These are phyloP conservation scores for Phoenicopterus ruber DNA, from an alignment of 2,113 vertebrate genomes.

Conservation along the genomic window DNA sequence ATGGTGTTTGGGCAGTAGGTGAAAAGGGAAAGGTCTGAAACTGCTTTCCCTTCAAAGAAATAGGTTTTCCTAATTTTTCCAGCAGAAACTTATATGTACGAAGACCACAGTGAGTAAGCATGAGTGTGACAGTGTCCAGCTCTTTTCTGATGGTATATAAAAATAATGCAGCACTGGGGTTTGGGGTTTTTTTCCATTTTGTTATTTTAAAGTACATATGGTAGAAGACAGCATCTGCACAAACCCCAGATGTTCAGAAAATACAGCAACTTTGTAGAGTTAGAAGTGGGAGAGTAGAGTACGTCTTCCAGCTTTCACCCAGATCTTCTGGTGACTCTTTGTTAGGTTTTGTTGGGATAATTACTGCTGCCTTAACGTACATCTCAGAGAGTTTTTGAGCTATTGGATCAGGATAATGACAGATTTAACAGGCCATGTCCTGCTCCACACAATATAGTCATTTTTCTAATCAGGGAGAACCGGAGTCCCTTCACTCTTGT, in stretches of 20 bases:
- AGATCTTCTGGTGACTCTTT: not conserved
- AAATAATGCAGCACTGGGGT: not conserved
- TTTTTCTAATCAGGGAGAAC: not conserved
- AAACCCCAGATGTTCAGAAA: not conserved
- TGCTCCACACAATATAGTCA: not conserved
- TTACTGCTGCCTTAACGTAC: not conserved
- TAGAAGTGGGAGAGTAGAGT: not conserved
- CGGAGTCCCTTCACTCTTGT: not conserved
- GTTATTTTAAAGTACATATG: not conserved
- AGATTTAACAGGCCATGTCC: not conserved
- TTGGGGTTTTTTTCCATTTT: accelerated
- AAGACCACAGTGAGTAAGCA: not conserved
- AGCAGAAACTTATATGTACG: not conserved
- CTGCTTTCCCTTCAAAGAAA: not conserved
- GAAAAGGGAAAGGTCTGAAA: not conserved
- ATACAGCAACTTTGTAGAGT: not conserved
- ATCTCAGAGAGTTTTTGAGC: not conserved
- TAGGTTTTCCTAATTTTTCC: not conserved
- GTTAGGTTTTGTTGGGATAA: not conserved
- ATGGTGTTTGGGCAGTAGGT: not conserved
- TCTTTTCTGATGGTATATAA: not conserved
- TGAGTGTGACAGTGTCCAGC: not conserved
- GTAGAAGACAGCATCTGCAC: not conserved
- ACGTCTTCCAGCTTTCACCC: not conserved
- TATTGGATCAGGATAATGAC: not conserved